These are phyloP conservation scores for Camponotus fellah DNA, from an alignment of 2,888 invertebrate genomes.

Conservation along the genomic window DNA sequence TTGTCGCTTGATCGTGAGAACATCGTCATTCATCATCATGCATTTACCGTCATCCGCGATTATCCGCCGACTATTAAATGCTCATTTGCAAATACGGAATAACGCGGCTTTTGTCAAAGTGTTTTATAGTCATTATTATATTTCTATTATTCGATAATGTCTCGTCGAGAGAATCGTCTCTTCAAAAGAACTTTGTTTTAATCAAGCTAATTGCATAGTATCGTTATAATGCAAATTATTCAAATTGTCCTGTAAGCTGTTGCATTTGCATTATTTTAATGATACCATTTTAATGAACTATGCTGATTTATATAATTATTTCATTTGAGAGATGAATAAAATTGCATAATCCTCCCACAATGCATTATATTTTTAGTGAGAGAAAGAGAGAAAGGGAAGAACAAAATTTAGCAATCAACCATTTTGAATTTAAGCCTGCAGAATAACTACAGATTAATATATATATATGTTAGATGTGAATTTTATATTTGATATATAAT, in stretches of 20 bases:
- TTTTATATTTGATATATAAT: neutral
- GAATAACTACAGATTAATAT: constrained; percentile 13
- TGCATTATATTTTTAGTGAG: neutral
- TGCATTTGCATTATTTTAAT: constrained; percentile 45
- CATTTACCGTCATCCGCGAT: constrained; percentile 49
- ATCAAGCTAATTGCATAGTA: constrained; percentile 47
- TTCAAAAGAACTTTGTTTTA: constrained; percentile 39
- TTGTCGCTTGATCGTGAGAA: constrained; percentile 48
- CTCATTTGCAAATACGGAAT: constrained; percentile 25
- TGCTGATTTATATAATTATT: constrained; percentile 47
- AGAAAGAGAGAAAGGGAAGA: neutral
- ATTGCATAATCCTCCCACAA: constrained; percentile 12
- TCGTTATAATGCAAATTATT: constrained; percentile 42
- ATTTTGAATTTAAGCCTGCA: neutral
- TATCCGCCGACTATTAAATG: constrained; percentile 47
- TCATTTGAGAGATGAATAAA: constrained; percentile 28
- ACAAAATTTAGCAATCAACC: neutral
- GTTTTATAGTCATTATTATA: constrained; percentile 39
- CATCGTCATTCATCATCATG: constrained; percentile 48
- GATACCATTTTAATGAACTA: constrained; percentile 49
- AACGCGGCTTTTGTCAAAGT: constrained; percentile 43
- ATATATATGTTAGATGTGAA: neutral
- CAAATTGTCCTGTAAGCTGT: constrained; percentile 37
- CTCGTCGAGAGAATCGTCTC: constrained; percentile 8
- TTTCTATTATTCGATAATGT: constrained; percentile 42